Evolutionary conservation across 2,113 vertebrate genomes (phyloP).

Genomic region (Ascaphus truei): DNA sequence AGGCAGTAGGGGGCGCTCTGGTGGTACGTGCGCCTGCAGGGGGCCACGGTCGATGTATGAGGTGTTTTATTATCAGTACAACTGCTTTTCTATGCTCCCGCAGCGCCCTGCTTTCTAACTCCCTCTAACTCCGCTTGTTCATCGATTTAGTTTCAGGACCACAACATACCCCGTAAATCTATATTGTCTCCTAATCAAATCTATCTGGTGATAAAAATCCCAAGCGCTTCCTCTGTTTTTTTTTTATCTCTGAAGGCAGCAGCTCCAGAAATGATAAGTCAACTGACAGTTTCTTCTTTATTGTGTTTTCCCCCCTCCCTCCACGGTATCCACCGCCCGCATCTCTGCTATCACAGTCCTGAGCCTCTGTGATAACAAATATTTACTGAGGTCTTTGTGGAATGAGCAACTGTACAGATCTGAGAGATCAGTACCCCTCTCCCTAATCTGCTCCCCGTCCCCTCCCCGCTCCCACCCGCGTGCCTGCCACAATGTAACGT

Average conservation of each 20-base stretch:
- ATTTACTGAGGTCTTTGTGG: constrained; percentile 38
- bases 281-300: constrained; percentile 53
- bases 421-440: accelerated
- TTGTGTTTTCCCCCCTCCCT: constrained; percentile 43
- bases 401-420: constrained; percentile 39
- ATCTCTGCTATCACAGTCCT: constrained; percentile 58
- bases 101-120: constrained; percentile 40
- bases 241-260: constrained; percentile 61
- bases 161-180: constrained; percentile 55
- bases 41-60: too few relatives aligned
- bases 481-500: background rate
- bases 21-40: too few relatives aligned
- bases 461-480: background rate
- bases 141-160: constrained; percentile 49
- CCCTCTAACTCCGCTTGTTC: constrained; percentile 41
- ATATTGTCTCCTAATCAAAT: constrained; percentile 60
- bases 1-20: too few relatives aligned
- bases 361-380: constrained; percentile 55
- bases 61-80: too few relatives aligned
- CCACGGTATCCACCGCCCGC: constrained; percentile 46
- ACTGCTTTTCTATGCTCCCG: constrained; percentile 42
- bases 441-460: background rate
- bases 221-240: constrained; percentile 50
- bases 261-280: constrained; percentile 52
- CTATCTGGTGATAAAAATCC: constrained; percentile 53